These are phyloP conservation scores for Noctua comes DNA, from an alignment of 2,888 invertebrate genomes.

Conservation along the genomic window DNA sequence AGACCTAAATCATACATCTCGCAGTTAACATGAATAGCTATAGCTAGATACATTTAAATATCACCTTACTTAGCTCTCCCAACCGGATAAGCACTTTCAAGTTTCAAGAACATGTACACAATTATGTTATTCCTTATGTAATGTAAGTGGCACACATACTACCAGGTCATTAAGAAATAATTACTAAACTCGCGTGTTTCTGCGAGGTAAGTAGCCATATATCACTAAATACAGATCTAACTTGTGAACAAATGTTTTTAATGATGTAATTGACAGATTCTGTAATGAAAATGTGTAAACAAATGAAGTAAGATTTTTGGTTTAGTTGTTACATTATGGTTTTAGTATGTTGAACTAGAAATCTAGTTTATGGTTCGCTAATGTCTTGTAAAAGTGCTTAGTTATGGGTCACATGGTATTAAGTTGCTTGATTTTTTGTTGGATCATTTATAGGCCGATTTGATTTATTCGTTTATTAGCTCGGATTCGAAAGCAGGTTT, in stretches of 20 bases:
- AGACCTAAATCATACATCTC: neutral
- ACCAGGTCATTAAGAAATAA: conserved; percentile 41
- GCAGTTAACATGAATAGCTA: neutral
- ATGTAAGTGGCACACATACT: conserved; percentile 27
- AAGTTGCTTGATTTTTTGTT: neutral
- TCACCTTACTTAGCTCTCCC: conserved; percentile 19
- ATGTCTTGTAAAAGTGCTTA: neutral
- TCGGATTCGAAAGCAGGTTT: neutral
- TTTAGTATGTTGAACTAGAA: conserved; percentile 25
- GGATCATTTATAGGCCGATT: neutral
- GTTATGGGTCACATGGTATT: neutral
- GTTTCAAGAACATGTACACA: conserved; percentile 64
- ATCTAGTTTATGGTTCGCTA: neutral
- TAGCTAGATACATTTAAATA: conserved; percentile 14
- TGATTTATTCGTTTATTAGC: neutral
- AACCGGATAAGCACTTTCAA: conserved; percentile 62
- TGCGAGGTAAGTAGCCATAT: conserved; percentile 13
- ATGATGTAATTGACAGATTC: conserved; percentile 22
- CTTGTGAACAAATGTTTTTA: conserved; percentile 1
- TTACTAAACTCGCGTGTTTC: conserved; percentile 48
- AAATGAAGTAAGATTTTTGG: conserved; percentile 15
- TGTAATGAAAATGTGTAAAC: conserved; percentile 34
- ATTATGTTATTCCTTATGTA: conserved; percentile 33
- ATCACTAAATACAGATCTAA: conserved; percentile 27
- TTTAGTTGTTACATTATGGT: neutral